Conservation (phyloP, 2,113 vertebrate genomes). For the Deroptyus accipitrinus region DNA sequence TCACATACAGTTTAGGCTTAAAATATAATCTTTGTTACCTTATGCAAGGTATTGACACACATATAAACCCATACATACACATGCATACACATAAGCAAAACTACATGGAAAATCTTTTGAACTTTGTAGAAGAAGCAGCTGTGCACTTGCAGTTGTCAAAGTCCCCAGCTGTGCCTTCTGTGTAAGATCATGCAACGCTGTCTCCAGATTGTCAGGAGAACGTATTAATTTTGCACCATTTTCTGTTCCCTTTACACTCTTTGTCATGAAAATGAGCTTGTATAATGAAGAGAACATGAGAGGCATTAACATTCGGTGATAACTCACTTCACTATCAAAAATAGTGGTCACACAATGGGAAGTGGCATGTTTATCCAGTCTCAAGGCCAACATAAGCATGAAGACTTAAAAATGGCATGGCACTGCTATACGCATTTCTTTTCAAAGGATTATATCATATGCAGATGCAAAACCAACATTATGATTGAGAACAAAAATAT, state of each 20-base stretch:
- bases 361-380: conserved; percentile 30
- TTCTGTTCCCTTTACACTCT: conserved; percentile 50
- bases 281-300: conserved; percentile 51
- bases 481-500: not conserved
- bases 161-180: conserved; percentile 51
- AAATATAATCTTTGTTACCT: not conserved
- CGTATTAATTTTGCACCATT: conserved; percentile 51
- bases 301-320: conserved; percentile 54
- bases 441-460: not conserved
- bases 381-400: conserved; percentile 9
- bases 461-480: not conserved
- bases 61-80: not conserved
- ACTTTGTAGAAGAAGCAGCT: conserved; percentile 59
- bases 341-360: conserved; percentile 52
- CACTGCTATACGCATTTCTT: not conserved
- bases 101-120: conserved; percentile 9
- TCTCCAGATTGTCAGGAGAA: conserved; percentile 60
- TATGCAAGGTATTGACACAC: not conserved
- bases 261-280: conserved; percentile 62
- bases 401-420: conserved; percentile 16
- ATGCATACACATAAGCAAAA: not conserved
- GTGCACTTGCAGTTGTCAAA: conserved; percentile 39
- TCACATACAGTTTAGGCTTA: not conserved
- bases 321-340: conserved; percentile 55
- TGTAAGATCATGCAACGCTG: conserved; percentile 33